phyloP scores from a whole-genome alignment of 1,140 invertebrate species.

The Augochlora pura region DNA sequence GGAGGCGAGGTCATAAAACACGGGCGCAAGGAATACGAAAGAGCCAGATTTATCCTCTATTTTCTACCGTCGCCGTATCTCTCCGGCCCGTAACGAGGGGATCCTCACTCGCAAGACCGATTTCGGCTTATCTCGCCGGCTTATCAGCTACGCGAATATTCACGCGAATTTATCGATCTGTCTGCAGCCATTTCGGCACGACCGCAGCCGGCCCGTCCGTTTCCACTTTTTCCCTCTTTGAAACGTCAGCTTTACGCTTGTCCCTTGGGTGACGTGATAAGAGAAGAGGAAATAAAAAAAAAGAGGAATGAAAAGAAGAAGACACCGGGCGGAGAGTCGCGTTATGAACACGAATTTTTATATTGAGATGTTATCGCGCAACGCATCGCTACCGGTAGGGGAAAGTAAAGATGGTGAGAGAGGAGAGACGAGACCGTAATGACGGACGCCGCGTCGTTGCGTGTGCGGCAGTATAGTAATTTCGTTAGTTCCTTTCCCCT shows the following conservation, averaged over 20 bases:
- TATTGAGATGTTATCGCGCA: slow-evolving; percentile 75
- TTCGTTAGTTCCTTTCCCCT: slow-evolving; percentile 11
- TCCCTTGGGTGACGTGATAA: slow-evolving; percentile 72
- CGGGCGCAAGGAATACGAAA: slow-evolving; percentile 38
- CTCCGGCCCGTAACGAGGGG: slow-evolving; percentile 45
- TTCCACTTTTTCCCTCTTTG: slow-evolving; percentile 38
- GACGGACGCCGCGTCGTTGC: slow-evolving; percentile 40
- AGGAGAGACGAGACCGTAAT: slow-evolving; percentile 41
- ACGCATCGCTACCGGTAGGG: slow-evolving; percentile 40
- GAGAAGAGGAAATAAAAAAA: slow-evolving; percentile 55
- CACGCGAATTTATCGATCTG: slow-evolving; percentile 77
- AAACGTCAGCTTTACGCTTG: slow-evolving; percentile 72
- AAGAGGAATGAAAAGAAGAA: slow-evolving; percentile 59
- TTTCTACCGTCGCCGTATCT: slow-evolving; percentile 52
- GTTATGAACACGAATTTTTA: slow-evolving; percentile 77
- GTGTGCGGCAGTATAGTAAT: slow-evolving; percentile 7
- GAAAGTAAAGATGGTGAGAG: slow-evolving; percentile 46
- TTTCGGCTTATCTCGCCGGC: slow-evolving; percentile 60
- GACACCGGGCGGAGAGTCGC: slow-evolving; percentile 58
- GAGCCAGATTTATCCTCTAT: slow-evolving; percentile 59
- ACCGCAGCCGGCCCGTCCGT: not conserved
- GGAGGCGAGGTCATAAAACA: slow-evolving; percentile 43
- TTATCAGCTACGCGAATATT: slow-evolving; percentile 71
- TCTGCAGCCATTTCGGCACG: slow-evolving; percentile 57
- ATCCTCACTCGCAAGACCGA: slow-evolving; percentile 53